Base-by-base conservation (phyloP, 2,888 invertebrate genomes). In the Campaea margaritaria region DNA sequence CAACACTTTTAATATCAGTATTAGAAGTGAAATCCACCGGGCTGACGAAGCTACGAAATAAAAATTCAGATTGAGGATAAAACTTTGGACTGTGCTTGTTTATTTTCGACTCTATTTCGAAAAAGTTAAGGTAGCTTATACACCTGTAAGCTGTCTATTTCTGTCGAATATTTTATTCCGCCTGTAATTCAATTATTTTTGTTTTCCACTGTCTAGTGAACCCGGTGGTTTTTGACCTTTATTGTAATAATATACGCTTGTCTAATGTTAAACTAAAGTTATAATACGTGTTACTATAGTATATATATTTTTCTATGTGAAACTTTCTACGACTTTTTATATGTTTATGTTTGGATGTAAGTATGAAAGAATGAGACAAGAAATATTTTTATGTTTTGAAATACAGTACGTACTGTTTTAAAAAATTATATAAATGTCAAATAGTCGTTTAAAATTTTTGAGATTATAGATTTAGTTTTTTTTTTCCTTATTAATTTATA, bases 271-370 rank as follows among this genome's bases (percentile, higher is more conserved):
- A 50, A 55, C 27, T 38, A 31, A 39, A 46, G 31, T 47, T 55
- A 38, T 36, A 47, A 13, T 50, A 59, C 46, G 36, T 85, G 78
- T 84, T 84, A 83, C 80, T 86, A 79, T 82, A 86, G 85, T 82
- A 70, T 74, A 70, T 88, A 89, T 91, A 89, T 91, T 91, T 91
- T 89, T 91, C 88, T 89, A 79, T 77, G 74, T 75, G 75, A 81
- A 82, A 82, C 85, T 89, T 89, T 89, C 86, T 87, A 89, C 74
- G 75, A 83, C 82, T 87, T 86, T 86, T 81, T 44, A 59, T 62
- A 63, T 63, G 11, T 38, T 48, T 51, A 12, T 47, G 13, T 42
- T 15, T 38, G 42, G 21, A 52, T 13, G 47, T 27, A 7, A 8
- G 15, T 46, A 43, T 48, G 38, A 4, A 14, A 47, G 34, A 27